Conservation (phyloP, 2,797 vertebrate species). For the Pseudomugil gertrudae region DNA sequence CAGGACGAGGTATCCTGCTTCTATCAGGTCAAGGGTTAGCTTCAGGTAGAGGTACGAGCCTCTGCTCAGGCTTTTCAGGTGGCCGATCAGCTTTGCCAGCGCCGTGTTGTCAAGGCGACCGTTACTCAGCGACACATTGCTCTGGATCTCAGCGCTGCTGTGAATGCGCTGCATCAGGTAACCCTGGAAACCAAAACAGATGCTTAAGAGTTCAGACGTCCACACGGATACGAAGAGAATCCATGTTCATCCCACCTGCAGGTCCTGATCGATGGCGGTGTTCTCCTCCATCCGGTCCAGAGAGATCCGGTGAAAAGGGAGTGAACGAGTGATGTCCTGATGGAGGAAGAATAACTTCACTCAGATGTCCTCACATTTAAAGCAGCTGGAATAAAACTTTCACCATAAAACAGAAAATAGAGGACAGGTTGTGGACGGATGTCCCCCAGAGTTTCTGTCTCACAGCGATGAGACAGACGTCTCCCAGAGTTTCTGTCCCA, state of each 20-base stretch:
- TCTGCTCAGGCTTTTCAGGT: slow-evolving; percentile 94
- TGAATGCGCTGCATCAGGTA: slow-evolving; percentile 95
- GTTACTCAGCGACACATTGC: slow-evolving; percentile 93
- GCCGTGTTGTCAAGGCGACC: slow-evolving; percentile 95
- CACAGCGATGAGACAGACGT: too few species aligned
- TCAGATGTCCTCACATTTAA: too few species aligned
- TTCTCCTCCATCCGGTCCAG: slow-evolving; percentile 93
- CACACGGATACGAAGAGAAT: not conserved
- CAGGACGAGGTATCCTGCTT: slow-evolving; percentile 94
- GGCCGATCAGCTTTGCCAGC: slow-evolving; percentile 91
- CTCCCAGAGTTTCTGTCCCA: too few species aligned
- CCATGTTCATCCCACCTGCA: slow-evolving; percentile 78
- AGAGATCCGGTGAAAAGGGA: slow-evolving; percentile 95
- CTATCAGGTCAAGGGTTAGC: slow-evolving; percentile 96
- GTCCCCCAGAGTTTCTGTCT: too few species aligned
- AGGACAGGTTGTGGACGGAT: too few species aligned
- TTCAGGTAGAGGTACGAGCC: slow-evolving; percentile 97
- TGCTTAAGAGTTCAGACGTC: not conserved
- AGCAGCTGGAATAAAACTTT: too few species aligned
- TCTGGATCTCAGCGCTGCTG: slow-evolving; percentile 95
- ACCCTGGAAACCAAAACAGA: slow-evolving; percentile 60
- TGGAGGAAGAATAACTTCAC: slow-evolving; percentile 8
- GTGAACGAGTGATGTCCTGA: slow-evolving; percentile 91
- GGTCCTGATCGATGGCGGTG: slow-evolving; percentile 93
- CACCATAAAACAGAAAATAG: too few species aligned